Base-by-base conservation (phyloP, 2,797 vertebrate species). In the Graptemys geographica region DNA sequence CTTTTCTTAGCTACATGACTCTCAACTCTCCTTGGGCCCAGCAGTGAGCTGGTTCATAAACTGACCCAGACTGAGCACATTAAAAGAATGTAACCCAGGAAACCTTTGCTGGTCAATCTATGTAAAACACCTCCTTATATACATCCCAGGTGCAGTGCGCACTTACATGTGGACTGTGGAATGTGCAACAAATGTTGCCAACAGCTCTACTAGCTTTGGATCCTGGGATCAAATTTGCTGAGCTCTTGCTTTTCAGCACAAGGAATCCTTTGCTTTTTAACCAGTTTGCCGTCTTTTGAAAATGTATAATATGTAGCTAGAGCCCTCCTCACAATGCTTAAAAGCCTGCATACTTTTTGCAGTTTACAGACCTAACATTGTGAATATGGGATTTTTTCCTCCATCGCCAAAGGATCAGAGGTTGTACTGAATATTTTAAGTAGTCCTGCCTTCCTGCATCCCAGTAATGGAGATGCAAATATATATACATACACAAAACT, bases 191-290 rank as follows among this genome's bases (percentile, higher is more conserved):
- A 28, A 81, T 5, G 28, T 55, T 27, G 59, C 44, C 88, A 89
- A 79, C 21, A 84, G 0, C 16, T 86, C 52, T 81, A 5, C 5
- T 79, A 83, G 2, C 11, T 90, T 8, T n/a, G 10, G 11, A 86
- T 19, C 3, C 87, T 33, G 16, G 13, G 11, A 72, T 55, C 80
- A 52, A 81, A 33, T 56, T 59, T 28, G 2, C 41, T 4, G n/a
- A 7, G 12, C 82, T 28, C 13, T 51, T 53, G 62, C 23, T 53
- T 65, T 82, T 81, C 12, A 86, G 86, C 28, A 93, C 83, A 90
- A 89, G 49, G 57, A 51, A 57, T 5, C 23, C 3, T 55, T 53
- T 95, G 74, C 0, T 92, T 95, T 57, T 89, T 56, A n/a, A 96
- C 10, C 5, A 31, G 2, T 37, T 83, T 37, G 72, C 4, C 49